A percentile compares a stretch with the other conserved stretches of the same genome.
phyloP scores from a whole-genome alignment of 2,888 invertebrate species.

The Hetaerina titia region DNA sequence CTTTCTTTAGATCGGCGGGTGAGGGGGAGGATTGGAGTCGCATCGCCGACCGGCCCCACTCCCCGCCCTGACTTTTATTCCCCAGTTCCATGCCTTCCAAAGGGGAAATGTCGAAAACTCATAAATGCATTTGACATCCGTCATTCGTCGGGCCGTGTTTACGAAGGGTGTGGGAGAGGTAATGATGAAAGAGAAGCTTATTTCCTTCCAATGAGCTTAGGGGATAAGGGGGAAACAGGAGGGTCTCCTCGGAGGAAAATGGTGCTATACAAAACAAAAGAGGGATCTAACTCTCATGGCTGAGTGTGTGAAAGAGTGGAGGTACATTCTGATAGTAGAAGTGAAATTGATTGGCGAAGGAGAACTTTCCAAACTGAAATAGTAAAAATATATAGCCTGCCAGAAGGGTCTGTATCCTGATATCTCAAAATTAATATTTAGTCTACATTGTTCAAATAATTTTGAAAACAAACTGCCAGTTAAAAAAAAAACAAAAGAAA shows the following conservation, averaged over 20 bases:
- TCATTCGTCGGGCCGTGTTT: slow-evolving; percentile 1
- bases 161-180: not conserved
- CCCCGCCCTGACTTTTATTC: not conserved
- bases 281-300: not conserved
- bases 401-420: not conserved
- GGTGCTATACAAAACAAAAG: not conserved
- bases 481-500: too few species aligned
- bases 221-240: not conserved
- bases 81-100: slow-evolving; percentile 3
- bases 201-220: slow-evolving; percentile 3
- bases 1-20: too few species aligned
- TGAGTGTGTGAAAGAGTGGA: not conserved
- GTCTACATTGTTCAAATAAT: not conserved
- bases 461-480: too few species aligned
- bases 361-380: not conserved
- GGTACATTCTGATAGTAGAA: not conserved
- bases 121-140: slow-evolving; percentile 52
- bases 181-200: slow-evolving; percentile 29
- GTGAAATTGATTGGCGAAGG: not conserved
- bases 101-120: slow-evolving; percentile 1
- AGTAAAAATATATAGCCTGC: not conserved
- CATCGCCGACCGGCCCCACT: not conserved
- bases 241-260: not conserved
- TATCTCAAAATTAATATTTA: not conserved
- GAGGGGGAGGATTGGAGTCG: not conserved